These are phyloP conservation scores for Ceryle rudis DNA, from an alignment of 2,797 vertebrate species.

Conservation along the genomic window DNA sequence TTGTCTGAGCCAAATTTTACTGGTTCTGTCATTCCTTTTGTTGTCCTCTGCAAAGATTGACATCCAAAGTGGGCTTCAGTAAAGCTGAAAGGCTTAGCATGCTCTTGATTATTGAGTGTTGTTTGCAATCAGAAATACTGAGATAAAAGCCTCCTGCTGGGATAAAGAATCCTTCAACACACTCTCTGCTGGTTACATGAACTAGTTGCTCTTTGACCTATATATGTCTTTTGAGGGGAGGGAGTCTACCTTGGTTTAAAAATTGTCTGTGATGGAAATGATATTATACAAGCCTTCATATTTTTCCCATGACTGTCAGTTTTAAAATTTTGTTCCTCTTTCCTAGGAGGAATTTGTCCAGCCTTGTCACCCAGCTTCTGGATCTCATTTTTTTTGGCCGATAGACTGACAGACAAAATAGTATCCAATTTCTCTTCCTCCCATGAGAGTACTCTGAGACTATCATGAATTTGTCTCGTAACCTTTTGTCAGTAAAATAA, in stretches of 20 bases:
- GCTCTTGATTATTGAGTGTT: not conserved
- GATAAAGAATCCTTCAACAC: not conserved
- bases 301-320: rapidly evolving
- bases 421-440: not conserved
- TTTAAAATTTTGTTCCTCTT: not conserved
- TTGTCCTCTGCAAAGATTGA: not conserved
- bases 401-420: not conserved
- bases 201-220: not conserved
- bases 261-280: not conserved
- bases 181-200: not conserved
- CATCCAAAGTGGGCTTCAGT: not conserved
- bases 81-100: not conserved
- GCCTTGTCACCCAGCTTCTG: not conserved
- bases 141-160: not conserved
- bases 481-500: constrained; percentile 17
- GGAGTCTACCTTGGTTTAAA: not conserved
- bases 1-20: not conserved
- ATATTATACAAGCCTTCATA: not conserved
- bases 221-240: rapidly evolving
- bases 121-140: not conserved
- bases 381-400: not conserved
- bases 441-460: not conserved
- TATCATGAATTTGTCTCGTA: not conserved
- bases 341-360: not conserved
- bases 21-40: not conserved